Evolutionary conservation across 2,113 vertebrate genomes (phyloP), one percentile per base, ranked within the genome.

Genomic region (Rhea americana): DNA sequence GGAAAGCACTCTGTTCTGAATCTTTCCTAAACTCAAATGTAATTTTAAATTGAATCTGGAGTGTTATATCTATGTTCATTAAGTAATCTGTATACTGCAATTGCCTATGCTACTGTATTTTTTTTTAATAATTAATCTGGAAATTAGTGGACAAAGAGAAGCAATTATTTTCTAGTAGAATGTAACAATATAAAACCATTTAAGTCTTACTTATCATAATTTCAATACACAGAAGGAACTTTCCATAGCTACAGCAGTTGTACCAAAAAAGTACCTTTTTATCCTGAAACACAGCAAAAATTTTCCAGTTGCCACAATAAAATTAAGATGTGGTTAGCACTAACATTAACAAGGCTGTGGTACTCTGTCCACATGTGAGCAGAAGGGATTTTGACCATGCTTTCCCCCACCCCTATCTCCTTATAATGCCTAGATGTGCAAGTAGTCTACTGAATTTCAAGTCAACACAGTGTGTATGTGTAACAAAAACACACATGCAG

Each of bases 401-500:
- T 19, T 87, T 48, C 30, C 41, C 24, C 45, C 13, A 13, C 41
- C 70, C 20, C 68, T 14, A 68, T 84, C 48, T 88, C 62, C 22
- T 76, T 68, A 41, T 51, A 73, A 91, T 2, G 5, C 77, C 59
- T 85, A 82, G 77, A 73, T 50, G 16, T 39, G 41, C 74, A 81
- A 94, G 81, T 82, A 90, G 83, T 55, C 85, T 70, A 68, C 75
- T 45, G 51, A 91, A 85, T 89, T 95, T 93, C 91, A 93, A 93
- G 92, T 94, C 94, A 90, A 39, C 61, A 7, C 1, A 1, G 20
- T 43, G 16, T 58, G 41, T 78, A n/a, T 35, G 45, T 41, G 66
- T 90, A 88, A 93, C 71, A 59, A 91, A 91, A 93, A 58, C 76
- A 93, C 77, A 82, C 51, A 75, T 24, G 5, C 48, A 75, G 93